Base-by-base conservation (phyloP, 2,113 vertebrate species). In the Sinocyclocheilus anshuiensis region DNA sequence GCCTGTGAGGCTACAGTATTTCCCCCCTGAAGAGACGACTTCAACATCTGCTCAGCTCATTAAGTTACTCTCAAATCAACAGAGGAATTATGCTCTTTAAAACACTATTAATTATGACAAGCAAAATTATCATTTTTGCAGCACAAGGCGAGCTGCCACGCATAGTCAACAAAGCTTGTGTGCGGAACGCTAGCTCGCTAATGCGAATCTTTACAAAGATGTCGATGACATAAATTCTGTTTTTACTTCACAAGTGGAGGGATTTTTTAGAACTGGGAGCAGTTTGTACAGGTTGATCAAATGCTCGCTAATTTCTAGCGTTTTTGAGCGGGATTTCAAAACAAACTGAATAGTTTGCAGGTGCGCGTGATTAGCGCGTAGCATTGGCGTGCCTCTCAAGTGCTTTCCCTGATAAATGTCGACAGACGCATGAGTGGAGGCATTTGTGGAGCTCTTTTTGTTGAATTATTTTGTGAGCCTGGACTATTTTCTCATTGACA, bases 291-390 rank as follows among this genome's bases (percentile, higher is more conserved):
- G 53, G 76, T 78, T 78, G 88, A 85, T 87, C 85, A 89, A 89
- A 89, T 85, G 88, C 86, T 82, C 59, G 10, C 85, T 89, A 84
- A 89, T 89, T 89, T 89, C 16, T 53, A 42, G 57, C n/a, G 11
- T 59, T 67, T 86, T 79, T 11, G 63, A 87, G 76, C 78, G 42
- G 77, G 82, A 87, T 89, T 85, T 89, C 83, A 61, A 85, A 89
- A 89, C 86, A 87, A 78, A 86, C 87, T 89, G 85, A 89, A 89
- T 87, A 80, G 89, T 85, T 78, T 84, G 88, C 90, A 91, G 90
- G 90, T 91, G 89, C 86, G 88, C 89, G 86, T 84, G 87, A 91
- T 90, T 89, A 85, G 85, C 39, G 65, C 45, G 39, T 61, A 39
- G 48, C 79, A 80, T 83, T 86, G 86, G 72, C 77, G 10, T 61